Evolutionary conservation across 2,888 invertebrate species (phyloP), one percentile per base, ranked within the genome.

Genomic region (Copidosoma aretas): DNA sequence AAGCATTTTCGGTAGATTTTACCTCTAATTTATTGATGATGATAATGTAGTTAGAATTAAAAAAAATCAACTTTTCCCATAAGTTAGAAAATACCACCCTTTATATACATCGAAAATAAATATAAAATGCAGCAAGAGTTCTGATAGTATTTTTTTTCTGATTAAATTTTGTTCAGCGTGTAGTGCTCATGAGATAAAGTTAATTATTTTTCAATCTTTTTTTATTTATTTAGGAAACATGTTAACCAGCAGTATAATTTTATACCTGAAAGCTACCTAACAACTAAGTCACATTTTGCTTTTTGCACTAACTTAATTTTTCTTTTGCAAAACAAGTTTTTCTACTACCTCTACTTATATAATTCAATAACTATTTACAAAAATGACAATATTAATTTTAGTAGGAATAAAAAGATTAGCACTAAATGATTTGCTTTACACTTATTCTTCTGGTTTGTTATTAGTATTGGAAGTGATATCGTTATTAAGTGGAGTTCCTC

Each of bases 321-420:
- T 56, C 46, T 65, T 69, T 65, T 62, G 61, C 25, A 64, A 69
- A 65, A 69, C 68, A 70, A 57, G 32, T 32, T 32, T 32, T 62
- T 60, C 51, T 56, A 54, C 68, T 71, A 68, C 63, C 17, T 57
- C 71, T 71, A 67, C 54, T 69, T 67, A 71, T 52, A 71, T 64
- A 67, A 64, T 61, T 67, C 61, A 67, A 46, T 61, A 67, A 67
- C 64, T 71, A 69, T 71, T 64, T 66, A 71, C 68, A 71, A 52
- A 62, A 61, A 62, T 68, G 54, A 60, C 60, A 65, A 60, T 64
- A 67, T 58, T 69, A 41, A 70, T 63, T 57, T 68, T 71, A 67
- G 60, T 68, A 71, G 64, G 66, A 69, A 69, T 69, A 71, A 39
- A 69, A 68, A 71, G 64, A 59, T 68, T 64, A 69, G 41, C 21